Evolutionary conservation across 2,797 vertebrate species (phyloP).

Genomic region (Geotrypetes seraphini): DNA sequence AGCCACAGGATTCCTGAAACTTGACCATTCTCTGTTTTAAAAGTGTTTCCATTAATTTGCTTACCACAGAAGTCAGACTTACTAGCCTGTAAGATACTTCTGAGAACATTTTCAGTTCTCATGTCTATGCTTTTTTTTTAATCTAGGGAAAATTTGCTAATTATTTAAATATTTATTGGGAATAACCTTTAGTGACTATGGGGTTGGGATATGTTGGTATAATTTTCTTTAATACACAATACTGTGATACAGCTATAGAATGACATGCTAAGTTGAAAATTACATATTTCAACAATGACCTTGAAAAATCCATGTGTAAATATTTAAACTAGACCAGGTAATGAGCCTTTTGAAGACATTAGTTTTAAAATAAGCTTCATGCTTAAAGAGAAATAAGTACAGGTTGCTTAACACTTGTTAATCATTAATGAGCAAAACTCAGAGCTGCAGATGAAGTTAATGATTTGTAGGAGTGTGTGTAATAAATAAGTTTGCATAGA

Average conservation of each 20-base stretch:
- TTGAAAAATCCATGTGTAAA: slow-evolving; percentile 8
- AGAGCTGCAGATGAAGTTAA: slow-evolving; percentile 14
- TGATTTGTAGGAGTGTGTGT: too few species aligned
- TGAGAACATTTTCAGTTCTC: too few species aligned
- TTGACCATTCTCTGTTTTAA: too few species aligned
- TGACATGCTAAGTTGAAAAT: not conserved
- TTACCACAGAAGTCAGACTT: too few species aligned
- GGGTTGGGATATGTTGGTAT: too few species aligned
- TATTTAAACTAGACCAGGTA: slow-evolving; percentile 1
- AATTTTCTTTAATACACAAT: accelerated
- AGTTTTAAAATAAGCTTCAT: not conserved
- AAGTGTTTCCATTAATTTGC: too few species aligned
- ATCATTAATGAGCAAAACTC: slow-evolving; percentile 13
- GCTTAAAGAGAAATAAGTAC: not conserved
- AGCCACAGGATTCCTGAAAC: too few species aligned
- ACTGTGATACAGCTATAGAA: not conserved
- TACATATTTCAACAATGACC: slow-evolving; percentile 2
- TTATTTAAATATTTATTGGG: not conserved
- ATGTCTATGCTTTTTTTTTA: not conserved
- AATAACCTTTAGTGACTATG: not conserved
- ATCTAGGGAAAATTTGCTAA: not conserved
- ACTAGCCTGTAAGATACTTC: too few species aligned
- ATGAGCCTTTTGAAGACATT: not conserved
- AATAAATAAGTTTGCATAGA: too few species aligned
- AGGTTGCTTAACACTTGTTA: slow-evolving; percentile 15